phyloP scores from a whole-genome alignment of 2,888 invertebrate genomes.

The Drosophila melanocephala region DNA sequence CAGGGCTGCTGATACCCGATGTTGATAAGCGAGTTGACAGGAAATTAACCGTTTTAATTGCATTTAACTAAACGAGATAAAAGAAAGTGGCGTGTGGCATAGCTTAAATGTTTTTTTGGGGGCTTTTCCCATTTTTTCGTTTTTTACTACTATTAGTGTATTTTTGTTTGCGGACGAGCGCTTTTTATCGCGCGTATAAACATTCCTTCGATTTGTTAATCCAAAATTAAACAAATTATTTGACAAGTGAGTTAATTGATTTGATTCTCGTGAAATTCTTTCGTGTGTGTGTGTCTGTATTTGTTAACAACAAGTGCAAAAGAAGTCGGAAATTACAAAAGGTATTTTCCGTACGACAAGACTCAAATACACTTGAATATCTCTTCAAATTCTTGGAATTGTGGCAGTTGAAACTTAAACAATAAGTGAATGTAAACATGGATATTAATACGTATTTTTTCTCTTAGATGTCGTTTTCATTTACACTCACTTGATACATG shows the following conservation, averaged over 20 bases:
- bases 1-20: constrained; percentile 19
- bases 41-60: constrained; percentile 64
- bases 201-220: constrained; percentile 56
- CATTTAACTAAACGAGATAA: constrained; percentile 51
- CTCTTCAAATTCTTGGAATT: background rate
- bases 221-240: constrained; percentile 71
- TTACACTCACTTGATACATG: background rate
- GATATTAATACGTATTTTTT: background rate
- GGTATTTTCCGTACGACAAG: constrained; percentile 15
- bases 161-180: constrained; percentile 10
- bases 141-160: constrained; percentile 5
- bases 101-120: constrained; percentile 19
- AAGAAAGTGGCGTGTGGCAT: constrained; percentile 49
- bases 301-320: constrained; percentile 4
- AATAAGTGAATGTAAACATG: constrained; percentile 5
- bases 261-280: constrained; percentile 66
- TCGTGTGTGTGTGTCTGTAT: background rate
- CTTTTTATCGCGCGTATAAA: constrained; percentile 51
- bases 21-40: constrained; percentile 55
- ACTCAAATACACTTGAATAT: constrained; percentile 24
- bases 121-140: constrained; percentile 27
- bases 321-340: constrained; percentile 10
- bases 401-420: background rate
- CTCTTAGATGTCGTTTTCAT: background rate
- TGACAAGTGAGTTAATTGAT: constrained; percentile 74